Percentiles rank a stretch among this genome's conserved stretches.
phyloP scores from a whole-genome alignment of 1,140 invertebrate species.

The Drosophila fuyamai region DNA sequence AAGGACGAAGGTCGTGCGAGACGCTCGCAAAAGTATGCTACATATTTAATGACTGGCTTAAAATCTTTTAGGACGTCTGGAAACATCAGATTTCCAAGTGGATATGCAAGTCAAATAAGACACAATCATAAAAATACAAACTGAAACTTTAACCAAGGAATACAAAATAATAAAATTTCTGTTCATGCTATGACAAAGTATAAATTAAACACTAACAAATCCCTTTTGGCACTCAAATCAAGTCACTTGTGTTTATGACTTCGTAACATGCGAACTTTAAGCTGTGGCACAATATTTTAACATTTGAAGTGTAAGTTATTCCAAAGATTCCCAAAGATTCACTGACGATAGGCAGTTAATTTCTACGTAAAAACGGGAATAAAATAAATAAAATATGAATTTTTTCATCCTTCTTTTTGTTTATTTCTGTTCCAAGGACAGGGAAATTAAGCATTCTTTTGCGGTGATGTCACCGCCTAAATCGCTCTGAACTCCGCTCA shows the following conservation, averaged over 20 bases:
- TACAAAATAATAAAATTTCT: background rate
- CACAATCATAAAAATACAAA: background rate
- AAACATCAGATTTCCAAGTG: slow-evolving; percentile 18
- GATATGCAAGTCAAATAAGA: slow-evolving; percentile 8
- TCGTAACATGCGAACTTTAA: no score
- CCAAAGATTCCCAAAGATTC: no score
- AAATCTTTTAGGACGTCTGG: slow-evolving; percentile 15
- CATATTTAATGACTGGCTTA: slow-evolving; percentile 40
- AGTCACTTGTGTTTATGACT: background rate
- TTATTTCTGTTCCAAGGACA: slow-evolving; percentile 22
- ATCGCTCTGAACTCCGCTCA: slow-evolving; percentile 38
- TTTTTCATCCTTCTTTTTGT: background rate
- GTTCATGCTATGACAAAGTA: background rate
- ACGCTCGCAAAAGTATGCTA: slow-evolving; percentile 71
- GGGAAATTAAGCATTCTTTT: slow-evolving; percentile 47
- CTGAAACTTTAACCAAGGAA: background rate
- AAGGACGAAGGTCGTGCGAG: slow-evolving; percentile 70
- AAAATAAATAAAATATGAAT: background rate
- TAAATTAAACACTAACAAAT: background rate
- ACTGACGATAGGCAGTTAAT: no score
- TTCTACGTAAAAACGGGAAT: background rate
- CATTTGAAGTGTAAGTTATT: no score
- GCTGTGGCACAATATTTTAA: no score
- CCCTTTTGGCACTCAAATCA: background rate
- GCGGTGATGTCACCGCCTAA: slow-evolving; percentile 29